Evolutionary conservation across 2,113 vertebrate genomes (phyloP).

Genomic region (Montifringilla adamsi): DNA sequence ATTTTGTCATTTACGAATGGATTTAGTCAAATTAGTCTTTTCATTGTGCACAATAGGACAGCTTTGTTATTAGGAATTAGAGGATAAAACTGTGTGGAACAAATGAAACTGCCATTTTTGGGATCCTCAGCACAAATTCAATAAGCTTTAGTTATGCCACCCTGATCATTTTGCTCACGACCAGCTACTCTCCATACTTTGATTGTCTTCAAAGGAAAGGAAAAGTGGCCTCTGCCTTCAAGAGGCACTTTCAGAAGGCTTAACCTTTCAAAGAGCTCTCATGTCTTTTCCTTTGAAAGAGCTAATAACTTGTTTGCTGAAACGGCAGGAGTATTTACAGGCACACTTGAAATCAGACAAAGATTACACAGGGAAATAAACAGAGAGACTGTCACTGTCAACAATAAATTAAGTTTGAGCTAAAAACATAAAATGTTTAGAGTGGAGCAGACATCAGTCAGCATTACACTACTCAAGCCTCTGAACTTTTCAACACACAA

Average conservation of each 20-base stretch:
- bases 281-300: slow-evolving; percentile 44
- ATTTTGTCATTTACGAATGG: slow-evolving; percentile 64
- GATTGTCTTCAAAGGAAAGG: slow-evolving; percentile 62
- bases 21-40: slow-evolving; percentile 73
- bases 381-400: slow-evolving; percentile 9
- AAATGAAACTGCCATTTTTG: slow-evolving; percentile 44
- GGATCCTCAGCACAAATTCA: slow-evolving; percentile 62
- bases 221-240: slow-evolving; percentile 40
- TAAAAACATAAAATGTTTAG: slow-evolving; percentile 8
- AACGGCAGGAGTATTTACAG: slow-evolving; percentile 51
- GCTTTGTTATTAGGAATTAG: slow-evolving; percentile 61
- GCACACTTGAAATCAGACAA: slow-evolving; percentile 55
- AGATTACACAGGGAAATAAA: slow-evolving; percentile 54
- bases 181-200: slow-evolving; percentile 42
- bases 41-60: slow-evolving; percentile 43
- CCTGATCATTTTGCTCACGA: slow-evolving; percentile 58
- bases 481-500: slow-evolving; percentile 45
- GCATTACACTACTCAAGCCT: neutral
- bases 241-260: slow-evolving; percentile 50
- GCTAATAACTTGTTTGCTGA: slow-evolving; percentile 49
- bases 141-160: slow-evolving; percentile 52
- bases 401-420: slow-evolving; percentile 29
- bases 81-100: slow-evolving; percentile 55
- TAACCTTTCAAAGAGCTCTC: slow-evolving; percentile 56
- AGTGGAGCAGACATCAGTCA: slow-evolving; percentile 3